A percentile compares a stretch with the other conserved stretches of the same genome.
Conservation (phyloP, 2,113 vertebrate genomes). For the Ranitomeya variabilis region DNA sequence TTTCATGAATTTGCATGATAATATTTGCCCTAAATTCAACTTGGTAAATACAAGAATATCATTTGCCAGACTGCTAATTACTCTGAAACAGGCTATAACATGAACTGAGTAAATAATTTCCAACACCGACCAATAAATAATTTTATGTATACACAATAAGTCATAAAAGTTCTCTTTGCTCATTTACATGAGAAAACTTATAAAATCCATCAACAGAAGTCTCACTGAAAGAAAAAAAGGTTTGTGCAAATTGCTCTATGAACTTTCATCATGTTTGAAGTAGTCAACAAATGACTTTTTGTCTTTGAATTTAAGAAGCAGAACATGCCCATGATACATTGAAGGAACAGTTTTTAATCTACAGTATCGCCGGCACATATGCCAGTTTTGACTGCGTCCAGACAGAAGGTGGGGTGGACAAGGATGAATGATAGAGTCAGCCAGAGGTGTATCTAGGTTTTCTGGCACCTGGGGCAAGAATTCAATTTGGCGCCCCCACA, state of each 20-base stretch:
- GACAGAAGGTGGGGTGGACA: too few relatives aligned
- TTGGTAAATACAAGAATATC: background rate
- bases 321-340: too few relatives aligned
- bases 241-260: background rate
- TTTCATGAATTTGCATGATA: background rate
- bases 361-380: too few relatives aligned
- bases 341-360: too few relatives aligned
- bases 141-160: background rate
- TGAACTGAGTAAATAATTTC: background rate
- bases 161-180: background rate
- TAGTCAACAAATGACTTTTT: too few relatives aligned
- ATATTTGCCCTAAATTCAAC: background rate
- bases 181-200: background rate
- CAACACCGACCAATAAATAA: background rate
- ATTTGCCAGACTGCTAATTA: background rate
- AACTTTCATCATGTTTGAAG: too few relatives aligned
- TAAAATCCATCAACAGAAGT: background rate
- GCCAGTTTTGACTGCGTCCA: too few relatives aligned
- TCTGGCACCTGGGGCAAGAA: too few relatives aligned
- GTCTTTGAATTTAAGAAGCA: too few relatives aligned
- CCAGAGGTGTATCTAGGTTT: too few relatives aligned
- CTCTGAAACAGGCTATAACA: background rate
- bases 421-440: too few relatives aligned
- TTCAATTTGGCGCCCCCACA: too few relatives aligned
- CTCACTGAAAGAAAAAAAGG: background rate